Conservation (phyloP, 2,797 vertebrate species). For the Acanthornis magna region DNA sequence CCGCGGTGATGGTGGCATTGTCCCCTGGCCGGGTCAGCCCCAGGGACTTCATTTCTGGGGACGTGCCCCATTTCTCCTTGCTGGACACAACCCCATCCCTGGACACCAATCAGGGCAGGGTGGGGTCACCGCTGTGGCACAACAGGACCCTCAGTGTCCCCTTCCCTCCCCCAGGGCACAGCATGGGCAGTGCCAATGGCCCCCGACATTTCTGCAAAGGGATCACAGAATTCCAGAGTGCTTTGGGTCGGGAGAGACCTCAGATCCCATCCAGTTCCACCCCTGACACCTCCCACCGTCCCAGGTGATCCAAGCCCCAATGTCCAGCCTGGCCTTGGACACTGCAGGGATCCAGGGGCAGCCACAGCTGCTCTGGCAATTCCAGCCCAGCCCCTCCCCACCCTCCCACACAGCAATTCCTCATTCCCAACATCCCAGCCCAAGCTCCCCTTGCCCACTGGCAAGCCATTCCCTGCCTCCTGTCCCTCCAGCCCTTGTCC, state of each 20-base stretch:
- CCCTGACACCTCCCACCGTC: accelerated
- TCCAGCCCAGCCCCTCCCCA: neutral
- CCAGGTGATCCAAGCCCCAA: neutral
- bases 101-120: neutral
- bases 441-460: neutral
- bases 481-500: neutral
- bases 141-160: accelerated
- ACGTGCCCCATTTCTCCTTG: accelerated
- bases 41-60: accelerated
- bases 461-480: neutral
- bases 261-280: neutral
- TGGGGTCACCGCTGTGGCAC: neutral
- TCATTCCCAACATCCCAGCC: neutral
- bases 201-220: neutral
- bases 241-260: neutral
- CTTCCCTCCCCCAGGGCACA: accelerated
- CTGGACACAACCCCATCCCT: accelerated
- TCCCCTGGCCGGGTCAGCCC: neutral
- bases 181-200: neutral
- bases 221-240: neutral
- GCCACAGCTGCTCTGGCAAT: neutral
- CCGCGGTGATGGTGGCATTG: accelerated
- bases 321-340: neutral
- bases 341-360: neutral
- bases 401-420: neutral